Conservation (phyloP, 2,797 vertebrate genomes). For the Rhinella marina region DNA sequence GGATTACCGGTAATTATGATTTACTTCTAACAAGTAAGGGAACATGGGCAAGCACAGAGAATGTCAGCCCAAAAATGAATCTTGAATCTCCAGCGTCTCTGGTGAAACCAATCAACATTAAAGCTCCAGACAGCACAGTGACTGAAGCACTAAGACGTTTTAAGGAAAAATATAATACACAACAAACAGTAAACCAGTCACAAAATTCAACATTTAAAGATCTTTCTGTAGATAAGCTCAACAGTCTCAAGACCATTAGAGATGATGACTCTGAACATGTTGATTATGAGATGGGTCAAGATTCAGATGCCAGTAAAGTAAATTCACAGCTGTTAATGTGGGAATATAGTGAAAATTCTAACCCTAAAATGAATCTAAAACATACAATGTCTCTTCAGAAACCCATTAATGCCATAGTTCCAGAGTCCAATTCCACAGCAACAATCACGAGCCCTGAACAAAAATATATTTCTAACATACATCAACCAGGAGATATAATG, state of each 20-base stretch:
- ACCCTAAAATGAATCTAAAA: constrained; percentile 18
- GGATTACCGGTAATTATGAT: neutral
- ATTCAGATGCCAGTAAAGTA: neutral
- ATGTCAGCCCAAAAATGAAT: neutral
- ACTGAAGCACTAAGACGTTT: constrained; percentile 14
- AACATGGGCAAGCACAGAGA: neutral
- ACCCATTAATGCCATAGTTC: constrained; percentile 7
- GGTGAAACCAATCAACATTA: constrained; percentile 7
- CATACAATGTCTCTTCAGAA: neutral
- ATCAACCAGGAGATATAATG: neutral
- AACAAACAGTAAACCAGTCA: neutral
- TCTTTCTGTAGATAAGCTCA: neutral
- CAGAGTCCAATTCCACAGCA: neutral
- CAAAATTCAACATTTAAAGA: neutral
- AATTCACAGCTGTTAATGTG: neutral
- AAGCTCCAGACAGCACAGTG: constrained; percentile 3
- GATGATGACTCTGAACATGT: neutral
- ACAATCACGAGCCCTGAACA: neutral
- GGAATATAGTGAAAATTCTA: neutral
- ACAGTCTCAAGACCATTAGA: neutral
- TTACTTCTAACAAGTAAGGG: neutral
- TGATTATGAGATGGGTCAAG: neutral
- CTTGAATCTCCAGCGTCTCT: neutral
- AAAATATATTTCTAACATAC: neutral
- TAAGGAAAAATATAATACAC: neutral